Conservation (phyloP, 2,888 invertebrate genomes). For the Thymelicus sylvestris region DNA sequence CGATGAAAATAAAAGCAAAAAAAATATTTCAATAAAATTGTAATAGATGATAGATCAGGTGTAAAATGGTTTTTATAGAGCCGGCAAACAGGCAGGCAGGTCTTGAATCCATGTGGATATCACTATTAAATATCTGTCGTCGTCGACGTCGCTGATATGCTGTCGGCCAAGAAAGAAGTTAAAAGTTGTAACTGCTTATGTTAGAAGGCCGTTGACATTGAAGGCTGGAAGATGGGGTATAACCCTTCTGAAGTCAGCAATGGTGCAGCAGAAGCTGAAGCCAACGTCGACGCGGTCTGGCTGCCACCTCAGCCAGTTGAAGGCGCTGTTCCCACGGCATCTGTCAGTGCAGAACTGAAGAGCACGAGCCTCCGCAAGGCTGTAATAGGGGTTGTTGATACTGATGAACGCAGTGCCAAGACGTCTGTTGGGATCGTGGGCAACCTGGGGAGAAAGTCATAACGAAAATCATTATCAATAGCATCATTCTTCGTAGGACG, state of each 20-base stretch:
- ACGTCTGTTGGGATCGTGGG: constrained; percentile 77
- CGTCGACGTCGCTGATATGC: no score
- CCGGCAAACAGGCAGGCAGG: no score
- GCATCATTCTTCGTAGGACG: no score
- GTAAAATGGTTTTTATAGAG: no score
- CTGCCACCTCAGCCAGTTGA: constrained; percentile 86
- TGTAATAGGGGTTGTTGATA: constrained; percentile 86
- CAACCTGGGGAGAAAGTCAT: constrained; percentile 63
- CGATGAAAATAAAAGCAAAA: no score
- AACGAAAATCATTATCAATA: not conserved
- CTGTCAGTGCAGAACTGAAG: constrained; percentile 81
- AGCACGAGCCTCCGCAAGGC: constrained; percentile 61
- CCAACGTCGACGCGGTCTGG: constrained; percentile 79
- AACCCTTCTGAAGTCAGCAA: constrained; percentile 81
- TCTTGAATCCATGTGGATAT: no score
- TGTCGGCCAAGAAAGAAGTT: no score
- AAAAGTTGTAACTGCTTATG: constrained; percentile 45
- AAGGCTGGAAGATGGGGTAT: constrained; percentile 83
- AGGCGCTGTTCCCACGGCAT: constrained; percentile 81
- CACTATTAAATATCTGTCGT: no score
- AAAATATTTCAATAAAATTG: no score
- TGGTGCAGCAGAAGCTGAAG: constrained; percentile 86
- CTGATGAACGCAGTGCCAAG: constrained; percentile 85
- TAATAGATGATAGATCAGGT: no score
- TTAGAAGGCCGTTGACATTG: constrained; percentile 69